A percentile compares a stretch with the other conserved stretches of the same genome.
phyloP scores from a whole-genome alignment of 2,113 vertebrate genomes.

The Ageneiosus marmoratus region DNA sequence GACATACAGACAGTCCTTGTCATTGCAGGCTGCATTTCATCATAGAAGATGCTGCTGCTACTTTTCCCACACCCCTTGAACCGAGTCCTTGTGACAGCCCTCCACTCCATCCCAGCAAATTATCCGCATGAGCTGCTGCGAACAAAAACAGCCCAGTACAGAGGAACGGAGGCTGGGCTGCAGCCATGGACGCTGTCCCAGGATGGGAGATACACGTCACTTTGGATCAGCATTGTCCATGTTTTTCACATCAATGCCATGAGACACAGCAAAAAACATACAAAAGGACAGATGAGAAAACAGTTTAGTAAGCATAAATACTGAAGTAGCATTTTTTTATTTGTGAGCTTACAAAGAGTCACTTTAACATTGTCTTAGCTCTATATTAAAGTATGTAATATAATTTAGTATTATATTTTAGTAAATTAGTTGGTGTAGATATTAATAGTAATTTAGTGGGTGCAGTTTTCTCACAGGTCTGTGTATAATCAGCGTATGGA shows the following conservation, averaged over 20 bases:
- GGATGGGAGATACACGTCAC: constrained; percentile 71
- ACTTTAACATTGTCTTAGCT: not conserved
- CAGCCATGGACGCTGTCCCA: constrained; percentile 64
- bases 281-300: constrained; percentile 51
- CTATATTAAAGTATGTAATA: not conserved
- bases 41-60: constrained; percentile 73
- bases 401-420: not conserved
- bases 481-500: not conserved
- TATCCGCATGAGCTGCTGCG: constrained; percentile 74
- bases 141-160: constrained; percentile 79
- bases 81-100: constrained; percentile 79
- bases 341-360: constrained; percentile 17
- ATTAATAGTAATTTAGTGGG: not conserved
- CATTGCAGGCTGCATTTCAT: constrained; percentile 69
- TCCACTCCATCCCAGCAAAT: constrained; percentile 78
- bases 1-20: constrained; percentile 76
- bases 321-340: constrained; percentile 21
- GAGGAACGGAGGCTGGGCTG: constrained; percentile 68
- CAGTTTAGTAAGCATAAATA: constrained; percentile 33
- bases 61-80: constrained; percentile 79
- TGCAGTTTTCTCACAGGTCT: not conserved
- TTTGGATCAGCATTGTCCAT: constrained; percentile 72
- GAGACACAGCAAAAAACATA: constrained; percentile 65
- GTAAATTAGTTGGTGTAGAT: not conserved
- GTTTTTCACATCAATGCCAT: constrained; percentile 69